These are phyloP conservation scores for Macquaria australasica DNA, from an alignment of 2,113 vertebrate genomes.

Conservation along the genomic window DNA sequence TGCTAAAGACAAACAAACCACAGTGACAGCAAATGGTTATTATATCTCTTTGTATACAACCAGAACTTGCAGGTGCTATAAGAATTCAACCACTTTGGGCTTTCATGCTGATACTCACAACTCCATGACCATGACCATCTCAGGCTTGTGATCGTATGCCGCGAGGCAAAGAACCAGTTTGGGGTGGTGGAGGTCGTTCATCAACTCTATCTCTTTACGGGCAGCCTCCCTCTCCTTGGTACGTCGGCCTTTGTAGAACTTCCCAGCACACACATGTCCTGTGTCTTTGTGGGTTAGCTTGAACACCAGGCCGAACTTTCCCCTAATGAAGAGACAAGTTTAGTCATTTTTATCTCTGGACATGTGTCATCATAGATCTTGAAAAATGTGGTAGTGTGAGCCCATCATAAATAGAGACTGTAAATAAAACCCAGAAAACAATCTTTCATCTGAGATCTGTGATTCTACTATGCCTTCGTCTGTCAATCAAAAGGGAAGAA, in stretches of 20 bases:
- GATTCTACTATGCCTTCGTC: background rate
- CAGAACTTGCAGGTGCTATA: background rate
- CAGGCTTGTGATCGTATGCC: conserved; percentile 85
- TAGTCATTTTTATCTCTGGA: background rate
- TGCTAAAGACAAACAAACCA: conserved; percentile 79
- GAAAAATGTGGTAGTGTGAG: background rate
- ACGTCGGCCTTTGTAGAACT: conserved; percentile 87
- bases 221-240: conserved; percentile 85
- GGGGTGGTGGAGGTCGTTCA: conserved; percentile 90
- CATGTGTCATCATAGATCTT: background rate
- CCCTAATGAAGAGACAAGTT: conserved; percentile 75
- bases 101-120: conserved; percentile 83
- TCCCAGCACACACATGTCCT: conserved; percentile 85
- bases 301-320: conserved; percentile 89
- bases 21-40: background rate
- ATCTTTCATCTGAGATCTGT: background rate
- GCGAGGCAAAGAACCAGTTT: conserved; percentile 89
- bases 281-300: conserved; percentile 87
- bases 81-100: background rate
- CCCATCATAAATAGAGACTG: background rate
- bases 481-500: background rate
- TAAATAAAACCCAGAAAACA: background rate
- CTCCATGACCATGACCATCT: conserved; percentile 93
- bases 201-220: conserved; percentile 87
- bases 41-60: background rate